Evolutionary conservation across 2,113 vertebrate genomes (phyloP), one percentile per base, ranked within the genome.

Genomic region (Polypterus senegalus): DNA sequence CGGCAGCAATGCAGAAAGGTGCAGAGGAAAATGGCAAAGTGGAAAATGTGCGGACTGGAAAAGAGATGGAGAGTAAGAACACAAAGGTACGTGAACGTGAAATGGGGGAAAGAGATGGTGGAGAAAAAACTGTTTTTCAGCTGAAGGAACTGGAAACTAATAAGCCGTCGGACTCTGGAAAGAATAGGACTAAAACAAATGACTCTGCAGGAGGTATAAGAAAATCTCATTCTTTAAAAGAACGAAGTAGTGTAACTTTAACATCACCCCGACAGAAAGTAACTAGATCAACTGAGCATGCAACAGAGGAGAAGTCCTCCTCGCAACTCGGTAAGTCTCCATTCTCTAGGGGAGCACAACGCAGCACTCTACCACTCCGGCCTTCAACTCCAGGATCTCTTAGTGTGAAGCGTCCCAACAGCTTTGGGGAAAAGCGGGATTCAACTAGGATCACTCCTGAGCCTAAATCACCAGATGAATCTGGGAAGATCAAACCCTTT

Each of bases 331-430:
- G 27, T 2, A 27, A 27, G 27, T 27, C 76, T 4, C 7, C 54
- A 48, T 61, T 71, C 43, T 79, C 75, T 8, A 72, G 73, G 49
- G 1, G 55, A 9, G 80, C 81, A 10, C 65, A 74, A 59, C 79
- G 79, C 54, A 68, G 75, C 0, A 57, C 56, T 27, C 4, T 70
- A 77, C 5, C 58, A 69, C 43, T 10, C 67, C 51, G 9, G 68
- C 0, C 73, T 71, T 8, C 65, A 69, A 4, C 4, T 65, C 3
- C 45, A 9, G 46, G 7, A n/a, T 61, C 71, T 69, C 57, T 4
- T 9, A 74, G 78, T 10, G 70, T 72, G 10, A 82, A 74, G 47
- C 71, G 77, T 51, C 73, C 72, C 27, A 63, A 65, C 53, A 79
- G 79, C 55, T 63, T 64, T 3, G 65, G 58, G 46, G 78, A 81